Conservation (phyloP, 2,797 vertebrate species). For the Syndactyla subalaris region DNA sequence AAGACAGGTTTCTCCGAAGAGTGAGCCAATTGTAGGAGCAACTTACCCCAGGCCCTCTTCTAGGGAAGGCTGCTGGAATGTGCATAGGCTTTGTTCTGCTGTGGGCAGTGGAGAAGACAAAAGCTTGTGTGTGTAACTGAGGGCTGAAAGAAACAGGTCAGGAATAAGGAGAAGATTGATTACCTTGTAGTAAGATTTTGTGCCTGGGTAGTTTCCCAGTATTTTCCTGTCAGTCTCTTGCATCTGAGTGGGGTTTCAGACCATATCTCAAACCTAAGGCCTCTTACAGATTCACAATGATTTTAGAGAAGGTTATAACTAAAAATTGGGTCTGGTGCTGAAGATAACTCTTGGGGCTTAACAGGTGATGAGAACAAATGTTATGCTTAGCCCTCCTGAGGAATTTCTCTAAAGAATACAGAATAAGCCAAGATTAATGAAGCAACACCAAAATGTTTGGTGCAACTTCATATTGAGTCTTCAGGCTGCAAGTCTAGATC, state of each 20-base stretch:
- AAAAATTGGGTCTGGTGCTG: background rate
- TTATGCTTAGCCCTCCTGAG: background rate
- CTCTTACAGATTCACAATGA: fast-evolving
- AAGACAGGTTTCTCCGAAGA: background rate
- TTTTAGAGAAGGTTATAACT: background rate
- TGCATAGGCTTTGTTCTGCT: slow-evolving; percentile 3
- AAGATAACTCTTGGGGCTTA: background rate
- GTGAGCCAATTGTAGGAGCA: fast-evolving
- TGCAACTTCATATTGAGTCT: background rate
- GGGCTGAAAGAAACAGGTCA: background rate
- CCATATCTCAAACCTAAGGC: background rate
- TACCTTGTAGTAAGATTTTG: background rate
- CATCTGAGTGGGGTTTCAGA: background rate
- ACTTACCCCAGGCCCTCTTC: background rate
- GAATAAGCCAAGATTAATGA: background rate
- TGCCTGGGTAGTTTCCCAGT: background rate
- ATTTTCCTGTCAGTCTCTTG: background rate
- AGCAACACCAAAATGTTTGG: background rate
- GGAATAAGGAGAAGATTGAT: slow-evolving; percentile 48
- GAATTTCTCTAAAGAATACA: background rate
- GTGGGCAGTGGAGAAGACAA: background rate
- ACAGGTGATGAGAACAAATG: background rate
- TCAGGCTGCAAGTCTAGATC: background rate
- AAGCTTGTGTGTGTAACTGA: slow-evolving; percentile 27
- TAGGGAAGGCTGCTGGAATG: background rate